Percentiles rank a stretch among this genome's conserved stretches.
phyloP scores from a whole-genome alignment of 2,113 vertebrate species.

The Turnix velox region DNA sequence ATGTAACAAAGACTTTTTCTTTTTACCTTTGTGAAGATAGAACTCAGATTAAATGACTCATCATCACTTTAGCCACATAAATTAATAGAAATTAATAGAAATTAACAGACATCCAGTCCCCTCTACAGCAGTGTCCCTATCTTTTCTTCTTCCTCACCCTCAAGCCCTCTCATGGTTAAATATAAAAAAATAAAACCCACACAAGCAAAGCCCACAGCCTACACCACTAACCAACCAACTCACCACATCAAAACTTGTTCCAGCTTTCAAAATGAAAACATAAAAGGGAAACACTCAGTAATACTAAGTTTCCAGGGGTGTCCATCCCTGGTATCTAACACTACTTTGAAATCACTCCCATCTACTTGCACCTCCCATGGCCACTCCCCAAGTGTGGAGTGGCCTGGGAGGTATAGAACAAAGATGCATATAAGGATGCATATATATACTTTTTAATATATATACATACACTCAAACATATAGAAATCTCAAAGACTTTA shows the following conservation, averaged over 20 bases:
- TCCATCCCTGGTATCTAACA: background rate
- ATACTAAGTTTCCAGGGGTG: background rate
- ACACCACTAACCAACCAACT: background rate
- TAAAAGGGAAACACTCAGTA: background rate
- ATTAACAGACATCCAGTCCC: background rate
- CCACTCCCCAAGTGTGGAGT: background rate
- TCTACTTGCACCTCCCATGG: background rate
- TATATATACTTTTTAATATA: background rate
- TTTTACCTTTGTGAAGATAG: background rate
- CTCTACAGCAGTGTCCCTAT: background rate
- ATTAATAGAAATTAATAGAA: background rate
- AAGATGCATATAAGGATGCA: background rate
- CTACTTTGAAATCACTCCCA: background rate
- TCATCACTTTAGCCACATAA: background rate
- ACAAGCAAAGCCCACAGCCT: no score
- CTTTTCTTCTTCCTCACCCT: background rate
- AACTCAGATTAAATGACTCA: background rate
- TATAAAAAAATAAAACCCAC: background rate
- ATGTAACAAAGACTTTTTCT: background rate
- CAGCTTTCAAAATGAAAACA: background rate
- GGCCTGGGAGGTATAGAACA: background rate
- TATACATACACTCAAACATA: background rate
- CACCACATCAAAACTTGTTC: background rate
- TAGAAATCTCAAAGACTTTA: background rate
- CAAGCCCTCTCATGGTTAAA: background rate